phyloP scores from a whole-genome alignment of 2,888 invertebrate genomes.

The Flexamia atlantica region DNA sequence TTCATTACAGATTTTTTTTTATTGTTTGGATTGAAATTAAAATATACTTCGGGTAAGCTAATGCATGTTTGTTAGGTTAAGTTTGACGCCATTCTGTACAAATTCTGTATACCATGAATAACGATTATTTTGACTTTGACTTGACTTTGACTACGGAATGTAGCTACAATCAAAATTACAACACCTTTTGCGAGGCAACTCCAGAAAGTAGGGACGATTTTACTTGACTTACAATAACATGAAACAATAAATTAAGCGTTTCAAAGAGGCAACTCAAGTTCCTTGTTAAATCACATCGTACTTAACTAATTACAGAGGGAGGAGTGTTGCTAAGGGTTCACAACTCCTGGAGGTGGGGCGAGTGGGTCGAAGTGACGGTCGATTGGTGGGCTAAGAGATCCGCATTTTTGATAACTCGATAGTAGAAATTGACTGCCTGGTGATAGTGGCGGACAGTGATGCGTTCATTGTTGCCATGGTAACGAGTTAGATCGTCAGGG shows the following conservation, averaged over 20 bases:
- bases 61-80: too few species aligned
- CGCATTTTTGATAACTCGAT: conserved; percentile 75
- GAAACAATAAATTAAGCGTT: background rate
- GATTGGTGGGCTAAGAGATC: conserved; percentile 70
- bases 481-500: conserved; percentile 72
- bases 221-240: conserved; percentile 32
- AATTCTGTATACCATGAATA: too few species aligned
- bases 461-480: conserved; percentile 77
- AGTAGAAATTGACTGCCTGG: conserved; percentile 75
- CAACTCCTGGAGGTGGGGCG: conserved; percentile 32
- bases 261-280: background rate
- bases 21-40: too few species aligned
- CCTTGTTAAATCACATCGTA: background rate
- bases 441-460: conserved; percentile 75
- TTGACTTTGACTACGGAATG: too few species aligned
- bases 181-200: too few species aligned
- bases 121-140: too few species aligned
- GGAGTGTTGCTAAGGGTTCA: background rate
- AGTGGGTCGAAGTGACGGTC: conserved; percentile 60
- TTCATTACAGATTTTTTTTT: too few species aligned
- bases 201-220: too few species aligned
- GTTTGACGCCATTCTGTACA: too few species aligned
- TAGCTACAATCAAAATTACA: too few species aligned
- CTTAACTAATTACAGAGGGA: background rate
- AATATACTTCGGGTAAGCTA: too few species aligned